A percentile compares a stretch with the other conserved stretches of the same genome.
Conservation (phyloP, 2,113 vertebrate species). For the Recurvirostra avosetta region DNA sequence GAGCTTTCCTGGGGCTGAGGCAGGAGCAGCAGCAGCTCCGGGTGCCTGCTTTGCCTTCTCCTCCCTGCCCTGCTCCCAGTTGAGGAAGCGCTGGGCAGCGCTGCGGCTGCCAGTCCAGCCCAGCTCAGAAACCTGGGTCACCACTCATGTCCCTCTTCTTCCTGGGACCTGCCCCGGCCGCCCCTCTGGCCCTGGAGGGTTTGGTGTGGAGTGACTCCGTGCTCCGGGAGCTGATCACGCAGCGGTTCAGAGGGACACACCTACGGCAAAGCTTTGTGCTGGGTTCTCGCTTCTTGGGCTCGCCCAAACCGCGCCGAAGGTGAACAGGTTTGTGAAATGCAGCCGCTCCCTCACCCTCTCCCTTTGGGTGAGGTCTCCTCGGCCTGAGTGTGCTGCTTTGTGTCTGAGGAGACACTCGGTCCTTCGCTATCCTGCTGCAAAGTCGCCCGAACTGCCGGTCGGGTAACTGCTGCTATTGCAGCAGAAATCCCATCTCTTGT, state of each 20-base stretch:
- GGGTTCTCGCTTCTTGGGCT: not conserved
- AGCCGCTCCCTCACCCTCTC: constrained; percentile 16
- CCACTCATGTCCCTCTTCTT: not conserved
- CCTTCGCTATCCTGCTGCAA: not conserved
- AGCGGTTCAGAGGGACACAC: not conserved
- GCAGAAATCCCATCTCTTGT: rapidly evolving
- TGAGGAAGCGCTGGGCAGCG: not conserved
- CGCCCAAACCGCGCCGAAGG: not conserved
- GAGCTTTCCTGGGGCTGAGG: not conserved
- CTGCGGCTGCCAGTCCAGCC: not conserved
- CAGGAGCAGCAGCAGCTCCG: not conserved
- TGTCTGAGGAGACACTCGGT: not conserved
- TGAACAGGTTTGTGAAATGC: not conserved
- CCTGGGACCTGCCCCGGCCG: rapidly evolving
- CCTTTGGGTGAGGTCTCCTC: not conserved
- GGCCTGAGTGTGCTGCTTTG: not conserved
- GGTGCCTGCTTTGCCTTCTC: not conserved
- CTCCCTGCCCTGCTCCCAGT: not conserved
- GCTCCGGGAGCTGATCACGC: not conserved
- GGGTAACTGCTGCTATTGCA: not conserved
- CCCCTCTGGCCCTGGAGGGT: not conserved
- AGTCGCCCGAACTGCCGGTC: rapidly evolving
- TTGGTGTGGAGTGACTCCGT: rapidly evolving
- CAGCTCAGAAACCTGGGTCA: rapidly evolving
- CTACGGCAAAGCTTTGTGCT: not conserved